A percentile compares a stretch with the other conserved stretches of the same genome.
Evolutionary conservation across 2,797 vertebrate genomes (phyloP).

Genomic region (Gallirallus australis): DNA sequence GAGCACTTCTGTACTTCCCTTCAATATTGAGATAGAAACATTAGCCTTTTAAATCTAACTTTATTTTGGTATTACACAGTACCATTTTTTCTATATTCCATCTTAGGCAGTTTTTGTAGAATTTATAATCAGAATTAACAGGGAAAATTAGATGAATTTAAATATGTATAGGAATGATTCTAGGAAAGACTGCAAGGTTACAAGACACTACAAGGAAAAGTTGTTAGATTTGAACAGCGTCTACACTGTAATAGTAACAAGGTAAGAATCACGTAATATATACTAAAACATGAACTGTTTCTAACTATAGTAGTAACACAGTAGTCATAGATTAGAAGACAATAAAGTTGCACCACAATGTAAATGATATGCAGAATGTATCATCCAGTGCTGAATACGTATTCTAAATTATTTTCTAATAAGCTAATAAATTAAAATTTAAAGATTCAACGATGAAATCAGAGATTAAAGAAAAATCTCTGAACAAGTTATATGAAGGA

Average conservation of each 20-base stretch:
- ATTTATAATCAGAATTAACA: background rate
- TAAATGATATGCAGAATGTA: background rate
- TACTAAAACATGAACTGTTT: background rate
- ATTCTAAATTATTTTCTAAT: background rate
- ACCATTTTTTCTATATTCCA: background rate
- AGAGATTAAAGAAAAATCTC: background rate
- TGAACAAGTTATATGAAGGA: background rate
- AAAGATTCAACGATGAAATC: background rate
- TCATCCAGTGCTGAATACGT: background rate
- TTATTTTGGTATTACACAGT: background rate
- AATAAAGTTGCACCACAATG: background rate
- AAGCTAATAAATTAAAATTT: background rate
- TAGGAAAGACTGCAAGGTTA: background rate
- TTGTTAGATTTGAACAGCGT: background rate
- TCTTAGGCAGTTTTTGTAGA: background rate
- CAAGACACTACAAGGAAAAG: background rate
- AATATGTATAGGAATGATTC: background rate
- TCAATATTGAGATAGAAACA: background rate
- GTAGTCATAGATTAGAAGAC: background rate
- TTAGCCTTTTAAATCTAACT: background rate
- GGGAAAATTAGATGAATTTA: background rate
- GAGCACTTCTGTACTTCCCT: background rate
- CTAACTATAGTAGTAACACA: background rate
- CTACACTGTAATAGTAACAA: background rate
- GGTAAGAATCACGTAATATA: background rate